Percentiles rank a stretch among this genome's conserved stretches.
Evolutionary conservation across 2,113 vertebrate genomes (phyloP).

Genomic region (Limnothrissa miodon): DNA sequence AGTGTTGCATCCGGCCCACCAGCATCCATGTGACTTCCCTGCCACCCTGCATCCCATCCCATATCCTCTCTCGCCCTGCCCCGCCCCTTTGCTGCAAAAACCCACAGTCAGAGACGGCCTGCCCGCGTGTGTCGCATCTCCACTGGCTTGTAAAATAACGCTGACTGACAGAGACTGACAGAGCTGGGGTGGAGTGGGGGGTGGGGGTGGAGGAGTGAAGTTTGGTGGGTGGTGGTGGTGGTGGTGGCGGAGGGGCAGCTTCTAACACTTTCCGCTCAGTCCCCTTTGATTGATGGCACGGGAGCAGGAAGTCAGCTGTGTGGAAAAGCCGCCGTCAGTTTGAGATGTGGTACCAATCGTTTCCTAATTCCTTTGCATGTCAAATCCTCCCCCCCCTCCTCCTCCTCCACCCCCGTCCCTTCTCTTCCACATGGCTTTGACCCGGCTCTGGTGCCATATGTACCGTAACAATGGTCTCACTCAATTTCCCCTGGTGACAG

Average conservation of each 20-base stretch:
- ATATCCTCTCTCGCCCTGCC: background rate
- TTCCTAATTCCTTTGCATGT: slow-evolving; percentile 15
- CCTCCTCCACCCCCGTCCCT: too few relatives aligned
- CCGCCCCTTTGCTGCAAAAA: background rate
- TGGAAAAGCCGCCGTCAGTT: slow-evolving; percentile 8
- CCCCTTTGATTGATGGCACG: slow-evolving; percentile 13
- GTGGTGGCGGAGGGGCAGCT: slow-evolving; percentile 24
- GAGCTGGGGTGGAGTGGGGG: slow-evolving; percentile 24
- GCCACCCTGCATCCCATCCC: background rate
- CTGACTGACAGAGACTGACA: slow-evolving; percentile 2
- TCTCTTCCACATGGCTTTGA: background rate
- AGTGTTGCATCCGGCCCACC: background rate
- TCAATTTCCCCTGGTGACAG: slow-evolving; percentile 13
- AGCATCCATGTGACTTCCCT: background rate
- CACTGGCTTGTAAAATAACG: slow-evolving; percentile 12
- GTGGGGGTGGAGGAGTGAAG: slow-evolving; percentile 32
- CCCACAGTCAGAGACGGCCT: background rate
- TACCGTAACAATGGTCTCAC: slow-evolving; percentile 12
- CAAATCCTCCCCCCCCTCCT: background rate
- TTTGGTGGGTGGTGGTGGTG: too few relatives aligned
- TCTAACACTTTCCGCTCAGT: background rate
- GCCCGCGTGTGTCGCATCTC: background rate
- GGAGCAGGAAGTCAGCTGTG: slow-evolving; percentile 14
- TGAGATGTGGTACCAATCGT: slow-evolving; percentile 7
- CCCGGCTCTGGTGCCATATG: slow-evolving; percentile 8